Base-by-base conservation (phyloP, 2,797 vertebrate genomes). In the Rhinichthys osculus region DNA sequence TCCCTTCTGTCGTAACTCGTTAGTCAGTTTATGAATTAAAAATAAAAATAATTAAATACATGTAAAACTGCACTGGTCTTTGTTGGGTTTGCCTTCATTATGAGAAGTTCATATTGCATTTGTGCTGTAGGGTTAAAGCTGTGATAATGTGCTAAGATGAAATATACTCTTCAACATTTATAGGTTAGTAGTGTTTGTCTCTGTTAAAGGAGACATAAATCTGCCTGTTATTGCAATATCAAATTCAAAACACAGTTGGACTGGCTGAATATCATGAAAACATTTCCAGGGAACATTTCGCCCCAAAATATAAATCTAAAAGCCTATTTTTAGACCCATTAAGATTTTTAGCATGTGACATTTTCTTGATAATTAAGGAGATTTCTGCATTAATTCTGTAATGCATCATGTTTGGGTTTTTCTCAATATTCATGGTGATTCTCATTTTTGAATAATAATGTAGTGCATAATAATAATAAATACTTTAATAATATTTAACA, bases 1-100 rank as follows among this genome's bases (percentile, higher is more conserved):
- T 64, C 30, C 70, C 71, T 62, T 74, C 59, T 64, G 70, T 64
- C 13, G n/a, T n/a, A n/a, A n/a, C n/a, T n/a, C n/a, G 40, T 73
- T 8, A 23, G 38, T 64, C 38, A 64, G 81, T 72, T 72, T 54
- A 57, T 52, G 21, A 77, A 42, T 44, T 27, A 44, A 78, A 47
- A 82, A 73, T 59, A n/a, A 47, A 52, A 52, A 1, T 52, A 57
- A 83, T 76, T 50, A 52, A 52, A 83, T 64, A 16, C 3, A 38
- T 27, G 47, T 84, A 67, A 83, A 83, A 64, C 35, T 19, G n/a
- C 57, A 19, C 23, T 64, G 57, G 38, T 78, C 19, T 27, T 27
- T 17, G 23, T 40, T 62, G 54, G 54, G 77, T 62, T 62, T 21
- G 8, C 27, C 42, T 69, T 81, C 62, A 67, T 80, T 23, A 23